Conservation (phyloP, 2,797 vertebrate species). For the Enteromius fasciolatus region DNA sequence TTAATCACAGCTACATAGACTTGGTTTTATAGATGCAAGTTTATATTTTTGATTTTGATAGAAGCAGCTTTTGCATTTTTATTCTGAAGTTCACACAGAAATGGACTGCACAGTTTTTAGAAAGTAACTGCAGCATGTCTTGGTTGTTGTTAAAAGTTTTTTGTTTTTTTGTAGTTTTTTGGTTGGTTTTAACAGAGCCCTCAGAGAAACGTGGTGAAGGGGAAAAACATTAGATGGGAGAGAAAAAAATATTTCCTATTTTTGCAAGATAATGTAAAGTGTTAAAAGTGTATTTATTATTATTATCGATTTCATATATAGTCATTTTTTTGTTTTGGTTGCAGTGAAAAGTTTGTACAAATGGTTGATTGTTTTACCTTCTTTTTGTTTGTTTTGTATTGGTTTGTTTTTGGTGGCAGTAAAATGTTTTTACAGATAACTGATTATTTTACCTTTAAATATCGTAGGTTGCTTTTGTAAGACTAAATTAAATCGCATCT, state of each 20-base stretch:
- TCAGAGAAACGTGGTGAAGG: background rate
- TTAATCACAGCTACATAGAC: background rate
- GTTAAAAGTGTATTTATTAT: background rate
- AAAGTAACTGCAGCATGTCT: background rate
- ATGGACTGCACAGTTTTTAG: background rate
- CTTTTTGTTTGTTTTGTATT: background rate
- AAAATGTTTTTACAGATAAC: background rate
- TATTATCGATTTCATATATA: background rate
- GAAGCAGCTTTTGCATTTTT: background rate
- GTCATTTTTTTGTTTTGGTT: background rate
- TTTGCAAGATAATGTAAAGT: background rate
- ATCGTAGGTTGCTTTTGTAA: background rate
- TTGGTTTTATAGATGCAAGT: background rate
- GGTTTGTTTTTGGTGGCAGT: background rate
- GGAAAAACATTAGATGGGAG: background rate
- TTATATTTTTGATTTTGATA: background rate
- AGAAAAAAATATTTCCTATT: background rate
- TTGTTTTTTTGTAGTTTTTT: background rate
- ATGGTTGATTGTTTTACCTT: background rate
- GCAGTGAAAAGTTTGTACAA: too few relatives aligned
- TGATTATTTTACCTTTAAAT: background rate
- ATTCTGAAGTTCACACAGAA: background rate
- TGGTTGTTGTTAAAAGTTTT: background rate
- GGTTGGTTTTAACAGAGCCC: background rate
- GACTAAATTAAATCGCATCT: background rate